Conservation (phyloP, 2,888 invertebrate genomes). For the Alitta virens region DNA sequence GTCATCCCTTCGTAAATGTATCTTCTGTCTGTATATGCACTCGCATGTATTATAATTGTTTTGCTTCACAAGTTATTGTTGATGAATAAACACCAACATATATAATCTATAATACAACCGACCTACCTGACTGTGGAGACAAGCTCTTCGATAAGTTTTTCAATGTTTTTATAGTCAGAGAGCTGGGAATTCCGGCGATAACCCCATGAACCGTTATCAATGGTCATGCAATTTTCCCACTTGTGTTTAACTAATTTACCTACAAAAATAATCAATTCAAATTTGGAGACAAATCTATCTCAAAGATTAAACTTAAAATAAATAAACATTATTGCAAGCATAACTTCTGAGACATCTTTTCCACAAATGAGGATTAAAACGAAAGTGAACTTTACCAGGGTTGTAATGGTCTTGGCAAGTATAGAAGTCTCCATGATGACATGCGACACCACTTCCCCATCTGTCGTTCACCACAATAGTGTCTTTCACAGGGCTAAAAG, state of each 20-base stretch:
- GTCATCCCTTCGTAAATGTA: too few species aligned
- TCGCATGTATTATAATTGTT: background rate
- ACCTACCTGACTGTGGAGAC: conserved; percentile 30
- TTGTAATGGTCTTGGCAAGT: conserved; percentile 82
- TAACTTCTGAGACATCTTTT: too few species aligned
- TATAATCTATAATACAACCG: background rate
- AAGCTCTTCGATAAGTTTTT: conserved; percentile 24
- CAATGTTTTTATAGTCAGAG: conserved; percentile 66
- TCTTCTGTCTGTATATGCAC: too few species aligned
- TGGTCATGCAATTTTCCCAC: conserved; percentile 94
- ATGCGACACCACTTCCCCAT: conserved; percentile 79
- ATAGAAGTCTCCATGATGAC: conserved; percentile 84
- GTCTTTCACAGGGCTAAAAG: conserved; percentile 68
- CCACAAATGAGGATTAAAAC: too few species aligned
- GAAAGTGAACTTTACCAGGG: too few species aligned
- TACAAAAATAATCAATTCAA: conserved; percentile 46
- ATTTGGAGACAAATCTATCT: too few species aligned
- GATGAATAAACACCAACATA: background rate
- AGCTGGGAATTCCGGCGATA: conserved; percentile 64
- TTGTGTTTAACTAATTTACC: conserved; percentile 68
- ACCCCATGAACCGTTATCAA: conserved; percentile 74
- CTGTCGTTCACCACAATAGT: conserved; percentile 89
- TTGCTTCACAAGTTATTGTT: background rate
- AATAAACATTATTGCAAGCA: too few species aligned
- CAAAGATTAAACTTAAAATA: too few species aligned